phyloP scores from a whole-genome alignment of 1,140 invertebrate species.

The Drosophila arizonae region DNA sequence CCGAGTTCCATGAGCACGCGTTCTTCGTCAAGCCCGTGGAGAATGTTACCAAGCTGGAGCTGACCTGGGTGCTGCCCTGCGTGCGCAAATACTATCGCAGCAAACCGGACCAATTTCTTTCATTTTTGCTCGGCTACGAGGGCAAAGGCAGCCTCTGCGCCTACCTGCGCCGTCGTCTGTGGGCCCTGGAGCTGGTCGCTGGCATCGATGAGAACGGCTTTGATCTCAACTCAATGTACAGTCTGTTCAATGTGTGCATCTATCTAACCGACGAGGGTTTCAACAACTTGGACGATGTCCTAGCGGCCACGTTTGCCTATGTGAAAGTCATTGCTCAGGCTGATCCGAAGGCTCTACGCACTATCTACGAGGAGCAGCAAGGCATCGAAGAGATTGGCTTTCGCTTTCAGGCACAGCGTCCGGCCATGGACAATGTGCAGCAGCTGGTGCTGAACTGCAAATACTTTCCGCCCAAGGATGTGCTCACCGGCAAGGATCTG shows the following conservation, averaged over 20 bases:
- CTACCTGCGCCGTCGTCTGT: constrained; percentile 91
- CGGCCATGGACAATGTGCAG: constrained; percentile 91
- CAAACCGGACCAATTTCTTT: constrained; percentile 91
- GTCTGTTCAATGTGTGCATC: constrained; percentile 89
- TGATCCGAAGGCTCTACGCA: constrained; percentile 85
- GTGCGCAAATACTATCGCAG: constrained; percentile 87
- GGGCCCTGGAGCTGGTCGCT: constrained; percentile 91
- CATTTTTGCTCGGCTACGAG: constrained; percentile 93
- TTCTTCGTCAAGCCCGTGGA: constrained; percentile 92
- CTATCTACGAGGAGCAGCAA: constrained; percentile 82
- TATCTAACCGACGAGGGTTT: constrained; percentile 92
- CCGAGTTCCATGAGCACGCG: constrained; percentile 87
- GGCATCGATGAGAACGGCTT: constrained; percentile 90
- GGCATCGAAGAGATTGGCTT: constrained; percentile 89
- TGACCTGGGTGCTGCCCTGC: constrained; percentile 92
- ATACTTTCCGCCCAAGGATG: constrained; percentile 89
- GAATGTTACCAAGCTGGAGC: constrained; percentile 87
- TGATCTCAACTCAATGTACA: constrained; percentile 88
- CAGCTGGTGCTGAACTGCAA: constrained; percentile 91
- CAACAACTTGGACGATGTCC: constrained; percentile 87
- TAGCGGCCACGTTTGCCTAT: constrained; percentile 89
- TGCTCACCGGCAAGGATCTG: constrained; percentile 89
- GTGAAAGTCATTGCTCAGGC: constrained; percentile 87
- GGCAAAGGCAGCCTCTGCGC: constrained; percentile 93
- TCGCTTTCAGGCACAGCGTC: constrained; percentile 87